phyloP scores from a whole-genome alignment of 2,888 invertebrate species.

The Ennomos quercinarius region DNA sequence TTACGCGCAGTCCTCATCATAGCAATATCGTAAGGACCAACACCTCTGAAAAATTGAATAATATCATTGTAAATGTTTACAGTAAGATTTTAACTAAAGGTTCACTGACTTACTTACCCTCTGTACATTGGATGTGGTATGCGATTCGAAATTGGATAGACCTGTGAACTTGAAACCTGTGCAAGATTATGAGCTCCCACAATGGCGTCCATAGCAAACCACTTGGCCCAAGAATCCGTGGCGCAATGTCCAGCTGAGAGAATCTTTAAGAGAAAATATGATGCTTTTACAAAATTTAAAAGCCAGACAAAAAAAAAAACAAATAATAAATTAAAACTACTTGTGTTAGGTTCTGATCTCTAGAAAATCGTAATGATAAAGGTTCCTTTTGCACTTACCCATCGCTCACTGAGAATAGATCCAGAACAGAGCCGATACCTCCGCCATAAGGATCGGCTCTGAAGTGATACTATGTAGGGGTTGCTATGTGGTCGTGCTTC shows the following conservation, averaged over 20 bases:
- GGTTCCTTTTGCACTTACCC: constrained; percentile 57
- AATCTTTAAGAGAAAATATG: constrained; percentile 51
- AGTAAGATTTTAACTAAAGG: constrained; percentile 16
- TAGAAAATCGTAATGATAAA: no score
- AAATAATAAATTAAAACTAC: no score
- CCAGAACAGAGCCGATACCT: constrained; percentile 75
- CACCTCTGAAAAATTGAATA: constrained; percentile 56
- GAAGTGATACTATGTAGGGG: constrained; percentile 79
- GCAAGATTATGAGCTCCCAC: constrained; percentile 76
- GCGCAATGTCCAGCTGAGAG: constrained; percentile 80
- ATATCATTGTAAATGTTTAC: neutral
- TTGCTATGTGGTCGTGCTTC: constrained; percentile 70
- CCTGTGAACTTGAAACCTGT: constrained; percentile 65
- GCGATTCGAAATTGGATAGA: constrained; percentile 58
- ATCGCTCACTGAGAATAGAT: constrained; percentile 68
- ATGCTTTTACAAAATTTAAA: constrained; percentile 6
- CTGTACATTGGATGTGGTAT: constrained; percentile 75
- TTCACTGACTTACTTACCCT: constrained; percentile 60
- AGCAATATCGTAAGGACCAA: constrained; percentile 84
- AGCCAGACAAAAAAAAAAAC: neutral
- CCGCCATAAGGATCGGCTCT: constrained; percentile 66
- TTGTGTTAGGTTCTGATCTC: no score
- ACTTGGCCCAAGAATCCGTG: constrained; percentile 62
- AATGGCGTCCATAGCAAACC: constrained; percentile 73
- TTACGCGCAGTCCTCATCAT: constrained; percentile 68